Evolutionary conservation across 2,888 invertebrate species (phyloP).

Genomic region (Therioaphis trifolii): DNA sequence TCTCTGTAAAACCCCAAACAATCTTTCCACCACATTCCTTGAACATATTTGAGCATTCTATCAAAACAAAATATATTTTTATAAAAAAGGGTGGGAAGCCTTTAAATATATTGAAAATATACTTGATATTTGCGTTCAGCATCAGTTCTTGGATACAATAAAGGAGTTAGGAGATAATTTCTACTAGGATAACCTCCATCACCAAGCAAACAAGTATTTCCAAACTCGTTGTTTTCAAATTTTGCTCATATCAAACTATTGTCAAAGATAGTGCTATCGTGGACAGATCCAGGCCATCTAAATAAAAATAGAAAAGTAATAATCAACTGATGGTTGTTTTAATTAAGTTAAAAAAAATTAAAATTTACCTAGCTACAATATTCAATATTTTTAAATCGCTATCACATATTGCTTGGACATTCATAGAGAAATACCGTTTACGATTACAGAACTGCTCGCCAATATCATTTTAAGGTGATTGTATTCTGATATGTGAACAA

Average conservation of each 20-base stretch:
- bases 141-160: neutral
- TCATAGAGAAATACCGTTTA: conserved; percentile 17
- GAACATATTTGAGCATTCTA: neutral
- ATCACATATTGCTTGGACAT: conserved; percentile 11
- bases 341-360: too few species aligned
- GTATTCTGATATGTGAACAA: neutral
- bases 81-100: too few species aligned
- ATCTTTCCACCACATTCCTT: neutral
- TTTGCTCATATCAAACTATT: neutral
- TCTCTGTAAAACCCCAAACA: neutral
- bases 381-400: neutral
- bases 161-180: neutral
- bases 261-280: conserved; percentile 13
- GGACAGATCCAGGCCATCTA: conserved; percentile 1
- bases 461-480: conserved; percentile 28
- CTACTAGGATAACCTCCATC: conserved; percentile 19
- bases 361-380: conserved; percentile 7
- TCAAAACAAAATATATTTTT: neutral
- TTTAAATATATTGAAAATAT: too few species aligned
- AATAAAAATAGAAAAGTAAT: conserved; percentile 1
- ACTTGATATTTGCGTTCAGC: too few species aligned
- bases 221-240: neutral
- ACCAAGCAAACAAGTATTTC: neutral
- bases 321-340: too few species aligned
- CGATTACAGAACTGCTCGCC: neutral